Percentiles rank a stretch among this genome's conserved stretches.
Evolutionary conservation across 2,888 invertebrate genomes (phyloP).

Genomic region (Nomada flava): DNA sequence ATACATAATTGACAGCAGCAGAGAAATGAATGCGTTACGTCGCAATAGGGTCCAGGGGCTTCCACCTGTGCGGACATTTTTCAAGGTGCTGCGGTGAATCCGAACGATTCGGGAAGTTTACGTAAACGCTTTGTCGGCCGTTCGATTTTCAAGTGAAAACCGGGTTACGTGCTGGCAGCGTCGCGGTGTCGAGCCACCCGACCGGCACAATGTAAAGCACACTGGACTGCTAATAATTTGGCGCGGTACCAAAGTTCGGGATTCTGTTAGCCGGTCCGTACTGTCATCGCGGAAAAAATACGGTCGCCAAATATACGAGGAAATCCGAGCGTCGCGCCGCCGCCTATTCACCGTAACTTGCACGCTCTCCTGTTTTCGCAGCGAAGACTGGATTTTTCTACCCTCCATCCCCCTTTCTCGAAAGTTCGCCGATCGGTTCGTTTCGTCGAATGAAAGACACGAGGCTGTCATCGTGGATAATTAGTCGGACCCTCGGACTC

Average conservation of each 20-base stretch:
- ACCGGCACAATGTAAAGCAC: conserved; percentile 72
- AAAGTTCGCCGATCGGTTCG: conserved; percentile 16
- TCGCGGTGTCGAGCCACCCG: conserved; percentile 47
- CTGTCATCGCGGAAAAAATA: conserved; percentile 76
- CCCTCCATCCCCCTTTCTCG: background rate
- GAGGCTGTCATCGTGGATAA: background rate
- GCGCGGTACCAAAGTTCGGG: conserved; percentile 76
- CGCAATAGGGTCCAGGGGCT: no score
- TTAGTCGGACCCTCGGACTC: background rate
- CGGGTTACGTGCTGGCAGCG: conserved; percentile 56
- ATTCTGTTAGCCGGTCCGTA: conserved; percentile 74
- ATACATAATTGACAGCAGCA: background rate
- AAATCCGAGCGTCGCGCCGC: conserved; percentile 58
- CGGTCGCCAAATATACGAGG: conserved; percentile 73
- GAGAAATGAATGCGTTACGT: background rate
- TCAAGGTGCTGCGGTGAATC: conserved; percentile 27
- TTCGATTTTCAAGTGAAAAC: conserved; percentile 38
- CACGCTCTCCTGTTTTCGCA: conserved; percentile 18
- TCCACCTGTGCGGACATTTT: conserved; percentile 1
- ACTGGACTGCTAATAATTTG: conserved; percentile 76
- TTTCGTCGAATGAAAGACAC: background rate
- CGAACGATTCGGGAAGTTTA: conserved; percentile 61
- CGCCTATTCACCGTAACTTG: conserved; percentile 63
- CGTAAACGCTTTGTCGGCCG: conserved; percentile 61
- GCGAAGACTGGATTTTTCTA: conserved; percentile 46